A percentile compares a stretch with the other conserved stretches of the same genome.
phyloP scores from a whole-genome alignment of 2,113 vertebrate genomes.

The Grantiella picta region DNA sequence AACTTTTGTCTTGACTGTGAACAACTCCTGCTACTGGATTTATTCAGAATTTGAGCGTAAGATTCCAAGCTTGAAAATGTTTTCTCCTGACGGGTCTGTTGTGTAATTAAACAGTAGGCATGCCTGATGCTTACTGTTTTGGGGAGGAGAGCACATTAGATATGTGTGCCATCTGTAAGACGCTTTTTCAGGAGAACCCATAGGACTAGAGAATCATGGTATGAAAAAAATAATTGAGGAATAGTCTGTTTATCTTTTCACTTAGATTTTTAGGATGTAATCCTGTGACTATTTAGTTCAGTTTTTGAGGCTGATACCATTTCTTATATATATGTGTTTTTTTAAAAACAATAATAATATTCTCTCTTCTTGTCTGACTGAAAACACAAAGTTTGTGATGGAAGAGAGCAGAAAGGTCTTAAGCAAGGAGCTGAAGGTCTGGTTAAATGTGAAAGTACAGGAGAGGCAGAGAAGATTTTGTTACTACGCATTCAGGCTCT shows the following conservation, averaged over 20 bases:
- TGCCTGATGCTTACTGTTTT: slow-evolving; percentile 24
- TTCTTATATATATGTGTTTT: background rate
- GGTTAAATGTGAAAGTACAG: background rate
- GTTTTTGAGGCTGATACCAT: background rate
- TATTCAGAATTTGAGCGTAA: background rate
- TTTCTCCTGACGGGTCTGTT: background rate
- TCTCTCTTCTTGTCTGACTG: background rate
- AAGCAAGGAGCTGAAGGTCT: background rate
- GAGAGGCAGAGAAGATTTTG: background rate
- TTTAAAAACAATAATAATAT: background rate
- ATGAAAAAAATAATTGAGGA: background rate
- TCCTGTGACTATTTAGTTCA: background rate
- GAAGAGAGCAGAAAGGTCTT: background rate
- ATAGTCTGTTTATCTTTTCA: background rate
- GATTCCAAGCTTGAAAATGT: slow-evolving; percentile 4
- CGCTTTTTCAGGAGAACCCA: background rate
- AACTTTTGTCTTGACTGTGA: background rate
- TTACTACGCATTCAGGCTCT: background rate
- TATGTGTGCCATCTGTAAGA: slow-evolving; percentile 40
- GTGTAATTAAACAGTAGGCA: slow-evolving; percentile 44
- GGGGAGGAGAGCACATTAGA: background rate
- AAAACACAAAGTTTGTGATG: background rate
- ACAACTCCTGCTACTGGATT: background rate
- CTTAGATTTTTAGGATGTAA: background rate
- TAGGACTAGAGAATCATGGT: background rate